Evolutionary conservation across 2,113 vertebrate genomes (phyloP), one percentile per base, ranked within the genome.

Genomic region (Theristicus caerulescens): DNA sequence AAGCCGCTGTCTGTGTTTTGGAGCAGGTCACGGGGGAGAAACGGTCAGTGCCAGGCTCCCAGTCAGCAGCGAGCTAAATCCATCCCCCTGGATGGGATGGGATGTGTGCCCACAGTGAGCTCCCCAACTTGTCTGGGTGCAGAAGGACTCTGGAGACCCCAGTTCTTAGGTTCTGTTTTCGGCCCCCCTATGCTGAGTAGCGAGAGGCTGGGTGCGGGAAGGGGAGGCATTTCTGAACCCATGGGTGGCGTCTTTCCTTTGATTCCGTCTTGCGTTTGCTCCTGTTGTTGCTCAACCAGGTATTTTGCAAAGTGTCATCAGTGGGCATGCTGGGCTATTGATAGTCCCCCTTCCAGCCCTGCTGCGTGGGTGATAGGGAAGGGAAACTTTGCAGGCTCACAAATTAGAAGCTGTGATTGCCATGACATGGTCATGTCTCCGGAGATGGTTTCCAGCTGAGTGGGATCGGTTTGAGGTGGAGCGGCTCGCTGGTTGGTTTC

Each of bases 11-110:
- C 64, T 34, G 92, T 10, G 3, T 51, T 58, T 65, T 0, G 1
- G 55, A 76, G 90, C n/a, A 8, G 77, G 25, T 82, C 31, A 2
- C 8, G 20, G 36, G 25, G 38, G 16, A 72, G 38, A 34, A 65
- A 21, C 0, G 0, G 42, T 84, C 0, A 0, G 86, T 47, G 38
- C 24, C 4, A 69, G 44, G 80, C 16, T 67, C 10, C 26, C 0
- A 3, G 24, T 34, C 20, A 6, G 27, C 61, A 27, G 1, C 0
- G 3, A 34, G 44, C 7, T n/a, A 2, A 81, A 40, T n/a, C 42
- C 70, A 21, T 62, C 65, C 18, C 16, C 2, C 3, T 5, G 88
- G 29, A 9, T 77, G 18, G 64, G 14, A 12, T n/a, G 67, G 29
- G 29, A 16, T 19, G 18, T 8, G 58, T 77, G 71, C 34, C 34